A percentile compares a stretch with the other conserved stretches of the same genome.
Conservation (phyloP, 1,140 invertebrate genomes). For the Rhagoletis zephyria region DNA sequence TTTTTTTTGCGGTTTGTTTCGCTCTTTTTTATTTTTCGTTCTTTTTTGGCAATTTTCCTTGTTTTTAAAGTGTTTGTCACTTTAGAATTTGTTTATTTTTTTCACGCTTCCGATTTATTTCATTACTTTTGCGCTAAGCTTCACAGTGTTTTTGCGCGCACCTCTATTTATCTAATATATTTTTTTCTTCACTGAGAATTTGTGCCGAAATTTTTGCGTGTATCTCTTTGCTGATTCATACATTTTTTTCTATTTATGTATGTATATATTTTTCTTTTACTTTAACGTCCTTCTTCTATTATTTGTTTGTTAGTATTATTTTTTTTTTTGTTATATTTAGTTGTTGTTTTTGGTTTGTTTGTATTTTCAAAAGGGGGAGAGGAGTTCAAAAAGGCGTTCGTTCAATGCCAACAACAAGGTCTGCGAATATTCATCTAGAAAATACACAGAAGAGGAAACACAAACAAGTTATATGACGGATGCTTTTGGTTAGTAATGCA, state of each 20-base stretch:
- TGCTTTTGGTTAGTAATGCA: constrained; percentile 50
- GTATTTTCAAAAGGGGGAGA: constrained; percentile 3
- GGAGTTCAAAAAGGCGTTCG: constrained; percentile 38
- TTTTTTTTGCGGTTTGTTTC: neutral
- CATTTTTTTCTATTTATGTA: neutral
- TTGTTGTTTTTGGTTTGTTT: neutral
- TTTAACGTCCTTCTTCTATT: neutral
- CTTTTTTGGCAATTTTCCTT: constrained; percentile 12
- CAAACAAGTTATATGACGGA: constrained; percentile 50
- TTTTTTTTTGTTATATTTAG: neutral
- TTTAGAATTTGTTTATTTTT: neutral
- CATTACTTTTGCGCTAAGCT: neutral
- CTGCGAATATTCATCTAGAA: constrained; percentile 52
- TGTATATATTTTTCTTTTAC: neutral
- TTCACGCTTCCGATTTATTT: neutral
- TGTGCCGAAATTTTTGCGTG: constrained; percentile 29
- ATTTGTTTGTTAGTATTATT: constrained; percentile 32
- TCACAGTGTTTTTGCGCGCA: constrained; percentile 3
- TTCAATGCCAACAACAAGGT: constrained; percentile 37
- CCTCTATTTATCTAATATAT: neutral
- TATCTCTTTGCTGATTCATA: neutral
- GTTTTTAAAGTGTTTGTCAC: constrained; percentile 15
- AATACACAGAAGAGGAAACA: constrained; percentile 47
- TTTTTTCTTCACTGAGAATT: constrained; percentile 12
- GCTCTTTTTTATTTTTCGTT: neutral